Evolutionary conservation across 2,888 invertebrate genomes (phyloP).

Genomic region (Omphaloscelis lunosa): DNA sequence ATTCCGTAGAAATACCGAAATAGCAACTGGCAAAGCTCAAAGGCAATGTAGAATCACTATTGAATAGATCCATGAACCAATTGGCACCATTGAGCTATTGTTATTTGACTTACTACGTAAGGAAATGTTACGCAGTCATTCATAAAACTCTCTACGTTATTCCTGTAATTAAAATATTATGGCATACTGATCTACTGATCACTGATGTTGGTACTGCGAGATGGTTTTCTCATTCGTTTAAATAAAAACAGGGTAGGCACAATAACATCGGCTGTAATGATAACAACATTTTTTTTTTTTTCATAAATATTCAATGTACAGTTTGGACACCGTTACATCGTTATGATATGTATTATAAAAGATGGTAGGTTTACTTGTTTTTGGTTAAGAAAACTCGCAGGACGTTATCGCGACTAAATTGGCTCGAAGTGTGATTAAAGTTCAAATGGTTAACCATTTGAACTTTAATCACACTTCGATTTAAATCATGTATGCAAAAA

Average conservation of each 20-base stretch:
- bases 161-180: background rate
- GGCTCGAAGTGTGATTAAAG: background rate
- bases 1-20: conserved; percentile 23
- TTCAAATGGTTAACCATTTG: background rate
- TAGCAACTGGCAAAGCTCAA: conserved; percentile 10
- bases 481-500: no score
- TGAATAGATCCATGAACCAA: conserved; percentile 12
- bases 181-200: background rate
- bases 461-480: background rate
- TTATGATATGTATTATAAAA: no score
- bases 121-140: background rate
- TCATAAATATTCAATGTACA: no score
- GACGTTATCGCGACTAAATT: background rate
- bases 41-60: background rate
- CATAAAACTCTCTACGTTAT: background rate
- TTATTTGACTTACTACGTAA: background rate
- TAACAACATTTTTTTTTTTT: background rate
- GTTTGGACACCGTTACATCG: no score
- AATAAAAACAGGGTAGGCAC: background rate
- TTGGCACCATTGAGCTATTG: conserved; percentile 7
- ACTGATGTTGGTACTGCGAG: background rate
- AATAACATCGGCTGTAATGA: background rate
- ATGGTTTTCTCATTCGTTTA: background rate
- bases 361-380: background rate
- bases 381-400: background rate